These are phyloP conservation scores for Nothoprocta pentlandii DNA, from an alignment of 2,113 vertebrate genomes.

Conservation along the genomic window DNA sequence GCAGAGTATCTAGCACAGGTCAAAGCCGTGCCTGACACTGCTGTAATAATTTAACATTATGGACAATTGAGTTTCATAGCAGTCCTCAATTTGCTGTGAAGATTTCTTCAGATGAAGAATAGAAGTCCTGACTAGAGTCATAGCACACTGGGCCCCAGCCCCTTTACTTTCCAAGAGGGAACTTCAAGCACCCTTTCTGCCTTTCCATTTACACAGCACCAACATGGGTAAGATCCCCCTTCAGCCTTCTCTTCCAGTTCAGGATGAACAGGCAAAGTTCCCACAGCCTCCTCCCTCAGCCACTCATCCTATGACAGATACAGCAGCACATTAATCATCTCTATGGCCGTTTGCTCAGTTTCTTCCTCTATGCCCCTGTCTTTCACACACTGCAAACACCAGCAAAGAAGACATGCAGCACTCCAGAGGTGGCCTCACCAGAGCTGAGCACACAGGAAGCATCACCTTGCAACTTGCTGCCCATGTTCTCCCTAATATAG, in stretches of 20 bases:
- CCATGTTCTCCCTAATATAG: accelerated
- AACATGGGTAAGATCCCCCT: too few species aligned
- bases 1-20: neutral
- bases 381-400: neutral
- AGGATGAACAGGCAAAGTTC: too few species aligned
- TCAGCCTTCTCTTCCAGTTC: too few species aligned
- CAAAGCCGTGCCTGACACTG: neutral
- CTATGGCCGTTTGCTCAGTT: neutral
- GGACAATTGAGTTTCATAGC: neutral
- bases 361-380: neutral
- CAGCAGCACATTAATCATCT: neutral
- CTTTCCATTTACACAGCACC: neutral
- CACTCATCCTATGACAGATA: too few species aligned
- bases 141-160: neutral
- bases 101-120: neutral
- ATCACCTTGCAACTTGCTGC: neutral
- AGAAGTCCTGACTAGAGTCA: neutral
- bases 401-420: neutral
- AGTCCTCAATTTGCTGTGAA: neutral
- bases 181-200: neutral
- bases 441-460: neutral
- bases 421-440: neutral
- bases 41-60: neutral
- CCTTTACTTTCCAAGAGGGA: neutral
- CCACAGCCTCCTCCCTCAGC: too few species aligned